Percentiles rank a stretch among this genome's conserved stretches.
Evolutionary conservation across 1,140 invertebrate genomes (phyloP).

Genomic region (Drosophila lacteicornis): DNA sequence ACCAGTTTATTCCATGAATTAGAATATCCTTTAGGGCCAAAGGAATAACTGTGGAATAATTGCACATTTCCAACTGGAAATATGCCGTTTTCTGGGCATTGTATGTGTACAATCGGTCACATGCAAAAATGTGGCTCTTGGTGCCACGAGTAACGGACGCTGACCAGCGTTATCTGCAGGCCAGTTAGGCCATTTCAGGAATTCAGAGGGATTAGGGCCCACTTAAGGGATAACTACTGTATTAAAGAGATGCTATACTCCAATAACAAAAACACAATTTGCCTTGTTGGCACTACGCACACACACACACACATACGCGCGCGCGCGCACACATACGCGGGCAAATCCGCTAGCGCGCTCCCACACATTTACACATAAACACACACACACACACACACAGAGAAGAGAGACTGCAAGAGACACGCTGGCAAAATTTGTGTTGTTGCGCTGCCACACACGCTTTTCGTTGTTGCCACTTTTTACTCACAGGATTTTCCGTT

Average conservation of each 20-base stretch:
- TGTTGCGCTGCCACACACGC: slow-evolving; percentile 17
- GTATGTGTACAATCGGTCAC: slow-evolving; percentile 14
- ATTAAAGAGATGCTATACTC: slow-evolving; percentile 32
- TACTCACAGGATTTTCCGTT: slow-evolving; percentile 53
- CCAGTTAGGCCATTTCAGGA: not conserved
- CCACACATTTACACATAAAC: slow-evolving; percentile 13
- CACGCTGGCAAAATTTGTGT: slow-evolving; percentile 52
- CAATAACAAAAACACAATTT: slow-evolving; percentile 47
- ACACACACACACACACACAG: slow-evolving; percentile 15
- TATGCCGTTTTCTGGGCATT: slow-evolving; percentile 1
- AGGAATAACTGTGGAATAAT: not conserved
- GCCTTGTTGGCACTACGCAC: slow-evolving; percentile 43
- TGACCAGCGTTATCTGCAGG: not conserved
- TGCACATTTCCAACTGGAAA: slow-evolving; percentile 7
- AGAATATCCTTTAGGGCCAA: not conserved
- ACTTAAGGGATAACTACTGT: slow-evolving; percentile 18
- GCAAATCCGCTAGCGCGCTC: slow-evolving; percentile 30
- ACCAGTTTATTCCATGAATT: not conserved
- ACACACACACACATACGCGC: slow-evolving; percentile 10
- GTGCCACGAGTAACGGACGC: slow-evolving; percentile 5
- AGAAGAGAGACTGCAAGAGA: slow-evolving; percentile 24
- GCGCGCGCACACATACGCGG: not conserved
- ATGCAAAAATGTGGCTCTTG: not conserved
- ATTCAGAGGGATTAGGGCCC: slow-evolving; percentile 9
- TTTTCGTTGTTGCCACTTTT: slow-evolving; percentile 23